Evolutionary conservation across 2,888 invertebrate species (phyloP).

Genomic region (Netelia virgata): DNA sequence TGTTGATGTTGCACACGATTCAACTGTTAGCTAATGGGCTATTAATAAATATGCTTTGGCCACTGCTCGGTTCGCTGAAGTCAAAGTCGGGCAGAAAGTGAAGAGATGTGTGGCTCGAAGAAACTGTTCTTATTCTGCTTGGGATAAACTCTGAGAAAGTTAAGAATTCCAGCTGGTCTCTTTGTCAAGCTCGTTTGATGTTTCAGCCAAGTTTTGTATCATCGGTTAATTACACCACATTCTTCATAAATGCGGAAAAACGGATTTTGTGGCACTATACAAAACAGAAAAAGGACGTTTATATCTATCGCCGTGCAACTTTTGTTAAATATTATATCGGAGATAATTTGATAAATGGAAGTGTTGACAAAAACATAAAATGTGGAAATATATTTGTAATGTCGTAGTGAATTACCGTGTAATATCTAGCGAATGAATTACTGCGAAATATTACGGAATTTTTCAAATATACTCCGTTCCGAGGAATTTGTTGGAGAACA

Average conservation of each 20-base stretch:
- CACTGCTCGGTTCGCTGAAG: conserved; percentile 2
- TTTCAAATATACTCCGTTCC: too few species aligned
- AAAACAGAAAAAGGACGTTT: background rate
- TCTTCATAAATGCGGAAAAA: background rate
- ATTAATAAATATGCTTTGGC: conserved; percentile 75
- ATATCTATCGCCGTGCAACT: too few species aligned
- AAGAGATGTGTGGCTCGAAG: background rate
- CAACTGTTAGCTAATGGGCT: conserved; percentile 53
- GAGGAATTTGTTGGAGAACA: background rate
- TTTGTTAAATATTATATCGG: too few species aligned
- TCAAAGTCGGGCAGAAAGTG: conserved; percentile 21
- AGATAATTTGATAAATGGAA: too few species aligned
- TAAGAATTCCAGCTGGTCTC: background rate
- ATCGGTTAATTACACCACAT: conserved; percentile 14
- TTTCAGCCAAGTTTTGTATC: conserved; percentile 28
- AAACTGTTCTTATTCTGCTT: background rate
- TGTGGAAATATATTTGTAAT: too few species aligned
- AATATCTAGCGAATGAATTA: too few species aligned
- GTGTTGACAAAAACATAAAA: too few species aligned
- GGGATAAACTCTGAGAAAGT: background rate
- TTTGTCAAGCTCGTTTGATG: conserved; percentile 37
- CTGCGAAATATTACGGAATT: too few species aligned
- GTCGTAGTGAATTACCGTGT: too few species aligned
- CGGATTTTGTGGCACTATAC: background rate
- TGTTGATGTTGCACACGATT: conserved; percentile 68